phyloP scores from a whole-genome alignment of 2,888 invertebrate genomes.

The Halictus quadricinctus region DNA sequence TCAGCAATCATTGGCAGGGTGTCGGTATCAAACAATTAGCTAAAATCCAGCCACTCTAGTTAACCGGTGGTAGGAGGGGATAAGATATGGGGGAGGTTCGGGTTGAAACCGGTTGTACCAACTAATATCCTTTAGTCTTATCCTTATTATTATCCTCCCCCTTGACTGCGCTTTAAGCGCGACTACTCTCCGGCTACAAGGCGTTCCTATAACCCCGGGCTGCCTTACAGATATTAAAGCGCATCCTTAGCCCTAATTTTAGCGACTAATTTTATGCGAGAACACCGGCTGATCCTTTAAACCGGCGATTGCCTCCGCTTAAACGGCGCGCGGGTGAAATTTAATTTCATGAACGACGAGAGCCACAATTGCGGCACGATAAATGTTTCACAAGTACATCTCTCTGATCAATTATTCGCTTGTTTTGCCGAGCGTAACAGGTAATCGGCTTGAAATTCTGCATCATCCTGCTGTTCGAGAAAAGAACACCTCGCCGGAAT shows the following conservation, averaged over 20 bases:
- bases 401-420: constrained; percentile 1
- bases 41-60: constrained; percentile 63
- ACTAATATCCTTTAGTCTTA: constrained; percentile 81
- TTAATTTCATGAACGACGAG: constrained; percentile 36
- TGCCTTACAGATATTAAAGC: constrained; percentile 76
- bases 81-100: constrained; percentile 43
- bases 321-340: constrained; percentile 36
- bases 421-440: not conserved
- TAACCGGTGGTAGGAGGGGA: constrained; percentile 45
- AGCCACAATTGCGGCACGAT: constrained; percentile 16
- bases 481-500: not conserved
- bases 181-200: constrained; percentile 54
- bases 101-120: constrained; percentile 70
- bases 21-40: constrained; percentile 79
- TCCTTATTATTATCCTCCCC: constrained; percentile 79
- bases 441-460: constrained; percentile 7
- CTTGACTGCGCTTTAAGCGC: constrained; percentile 66
- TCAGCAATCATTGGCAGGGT: constrained; percentile 63
- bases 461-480: not conserved
- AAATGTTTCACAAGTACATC: constrained; percentile 12
- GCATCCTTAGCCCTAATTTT: constrained; percentile 70
- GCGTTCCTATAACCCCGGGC: constrained; percentile 61
- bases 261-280: constrained; percentile 74
- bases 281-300: constrained; percentile 63
- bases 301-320: constrained; percentile 38